These are phyloP conservation scores for Coptodon rendalli DNA, from an alignment of 2,113 vertebrate species.

Conservation along the genomic window DNA sequence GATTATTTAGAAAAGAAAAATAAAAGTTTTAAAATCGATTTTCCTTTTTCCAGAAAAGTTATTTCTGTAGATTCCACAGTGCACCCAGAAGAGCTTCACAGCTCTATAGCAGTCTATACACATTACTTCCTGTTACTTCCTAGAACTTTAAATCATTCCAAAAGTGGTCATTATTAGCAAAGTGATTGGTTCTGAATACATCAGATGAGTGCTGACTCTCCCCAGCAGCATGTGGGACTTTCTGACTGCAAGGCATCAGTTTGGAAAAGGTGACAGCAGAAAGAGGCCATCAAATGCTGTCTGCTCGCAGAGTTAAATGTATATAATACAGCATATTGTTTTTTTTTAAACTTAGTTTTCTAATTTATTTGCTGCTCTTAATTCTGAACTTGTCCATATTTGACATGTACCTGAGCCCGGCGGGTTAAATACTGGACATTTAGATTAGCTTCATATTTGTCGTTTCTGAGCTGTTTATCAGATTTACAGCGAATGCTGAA, in stretches of 20 bases:
- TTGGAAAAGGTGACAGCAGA: background rate
- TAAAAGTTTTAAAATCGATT: background rate
- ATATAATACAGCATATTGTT: conserved; percentile 11
- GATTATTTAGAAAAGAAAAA: background rate
- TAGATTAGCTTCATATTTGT: background rate
- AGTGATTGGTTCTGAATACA: background rate
- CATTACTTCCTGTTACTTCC: background rate
- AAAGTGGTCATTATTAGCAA: background rate
- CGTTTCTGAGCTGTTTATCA: background rate
- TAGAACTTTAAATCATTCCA: too few species aligned
- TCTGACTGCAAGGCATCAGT: background rate
- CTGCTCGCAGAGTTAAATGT: conserved; percentile 14
- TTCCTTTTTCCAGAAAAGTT: background rate
- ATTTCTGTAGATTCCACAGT: background rate
- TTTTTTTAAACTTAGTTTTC: conserved; percentile 24
- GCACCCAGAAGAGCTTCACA: background rate
- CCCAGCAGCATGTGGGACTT: background rate
- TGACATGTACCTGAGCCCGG: background rate
- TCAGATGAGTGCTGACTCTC: background rate
- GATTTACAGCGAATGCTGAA: background rate
- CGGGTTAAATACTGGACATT: background rate
- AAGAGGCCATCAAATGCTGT: background rate
- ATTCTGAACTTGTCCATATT: conserved; percentile 3
- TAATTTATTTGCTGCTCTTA: conserved; percentile 53
- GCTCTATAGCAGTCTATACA: rapidly evolving